Conservation (phyloP, 2,888 invertebrate genomes). For the Diarsia rubi region DNA sequence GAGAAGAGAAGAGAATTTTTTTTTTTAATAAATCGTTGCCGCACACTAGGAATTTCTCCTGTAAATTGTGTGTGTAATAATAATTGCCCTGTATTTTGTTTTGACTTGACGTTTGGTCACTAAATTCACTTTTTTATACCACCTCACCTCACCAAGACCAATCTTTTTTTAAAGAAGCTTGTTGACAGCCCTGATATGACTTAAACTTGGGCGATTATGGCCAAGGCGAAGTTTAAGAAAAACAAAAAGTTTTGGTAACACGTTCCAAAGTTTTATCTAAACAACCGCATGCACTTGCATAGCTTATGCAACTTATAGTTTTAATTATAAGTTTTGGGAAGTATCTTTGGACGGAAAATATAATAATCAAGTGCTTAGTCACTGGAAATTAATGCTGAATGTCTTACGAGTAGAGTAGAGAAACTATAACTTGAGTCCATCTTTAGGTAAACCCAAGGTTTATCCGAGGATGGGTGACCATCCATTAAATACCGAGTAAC, state of each 20-base stretch:
- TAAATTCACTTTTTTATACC: neutral
- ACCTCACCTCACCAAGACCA: neutral
- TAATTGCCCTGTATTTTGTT: too few relatives aligned
- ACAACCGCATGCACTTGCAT: slow-evolving; percentile 55
- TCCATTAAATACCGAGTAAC: too few relatives aligned
- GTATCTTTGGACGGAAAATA: slow-evolving; percentile 2
- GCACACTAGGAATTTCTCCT: too few relatives aligned
- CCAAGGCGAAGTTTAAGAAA: slow-evolving; percentile 51
- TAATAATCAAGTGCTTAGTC: slow-evolving; percentile 3
- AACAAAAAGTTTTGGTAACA: slow-evolving; percentile 54
- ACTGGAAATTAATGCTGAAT: neutral
- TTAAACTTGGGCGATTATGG: slow-evolving; percentile 55
- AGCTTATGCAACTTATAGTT: slow-evolving; percentile 19
- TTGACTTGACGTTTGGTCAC: too few relatives aligned
- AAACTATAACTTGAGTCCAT: too few relatives aligned
- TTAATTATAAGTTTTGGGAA: slow-evolving; percentile 52
- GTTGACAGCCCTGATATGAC: slow-evolving; percentile 49
- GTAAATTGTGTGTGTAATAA: too few relatives aligned
- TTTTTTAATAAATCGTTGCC: too few relatives aligned
- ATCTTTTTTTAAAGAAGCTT: neutral
- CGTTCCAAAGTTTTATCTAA: slow-evolving; percentile 58
- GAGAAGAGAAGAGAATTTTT: too few relatives aligned
- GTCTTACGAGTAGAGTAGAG: too few relatives aligned
- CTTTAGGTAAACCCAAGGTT: too few relatives aligned
- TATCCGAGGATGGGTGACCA: too few relatives aligned